phyloP scores from a whole-genome alignment of 1,140 invertebrate genomes.

The Ruditapes philippinarum region DNA sequence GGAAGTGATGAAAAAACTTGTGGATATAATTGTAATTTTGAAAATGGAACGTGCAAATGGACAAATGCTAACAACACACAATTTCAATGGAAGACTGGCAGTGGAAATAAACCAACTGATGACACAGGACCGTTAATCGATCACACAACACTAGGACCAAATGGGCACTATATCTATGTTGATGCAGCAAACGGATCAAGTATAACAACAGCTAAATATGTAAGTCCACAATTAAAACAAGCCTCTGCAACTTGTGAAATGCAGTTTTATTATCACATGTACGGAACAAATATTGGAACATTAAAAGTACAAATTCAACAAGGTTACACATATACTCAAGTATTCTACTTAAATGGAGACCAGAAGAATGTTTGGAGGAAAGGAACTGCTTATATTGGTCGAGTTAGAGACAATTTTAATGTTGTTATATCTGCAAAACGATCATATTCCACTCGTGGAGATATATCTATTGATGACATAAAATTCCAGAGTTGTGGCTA shows the following conservation, averaged over 20 bases:
- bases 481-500: slow-evolving; percentile 84
- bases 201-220: slow-evolving; percentile 67
- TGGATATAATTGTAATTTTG: slow-evolving; percentile 81
- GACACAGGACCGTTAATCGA: slow-evolving; percentile 75
- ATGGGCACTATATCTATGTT: slow-evolving; percentile 91
- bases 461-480: slow-evolving; percentile 92
- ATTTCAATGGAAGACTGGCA: slow-evolving; percentile 70
- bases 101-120: slow-evolving; percentile 64
- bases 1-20: slow-evolving; percentile 81
- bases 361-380: slow-evolving; percentile 77
- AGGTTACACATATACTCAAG: slow-evolving; percentile 53
- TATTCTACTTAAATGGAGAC: slow-evolving; percentile 74
- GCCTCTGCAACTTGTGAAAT: slow-evolving; percentile 80
- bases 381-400: slow-evolving; percentile 75
- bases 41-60: slow-evolving; percentile 78
- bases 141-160: slow-evolving; percentile 74
- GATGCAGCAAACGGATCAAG: slow-evolving; percentile 85
- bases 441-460: slow-evolving; percentile 88
- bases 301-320: slow-evolving; percentile 74
- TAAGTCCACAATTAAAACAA: slow-evolving; percentile 73
- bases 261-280: slow-evolving; percentile 93
- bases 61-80: slow-evolving; percentile 48
- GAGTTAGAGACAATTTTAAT: slow-evolving; percentile 63
- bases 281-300: slow-evolving; percentile 87
- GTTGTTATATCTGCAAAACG: slow-evolving; percentile 66